phyloP scores from a whole-genome alignment of 2,113 vertebrate species.

The Copsychus sechellarum region DNA sequence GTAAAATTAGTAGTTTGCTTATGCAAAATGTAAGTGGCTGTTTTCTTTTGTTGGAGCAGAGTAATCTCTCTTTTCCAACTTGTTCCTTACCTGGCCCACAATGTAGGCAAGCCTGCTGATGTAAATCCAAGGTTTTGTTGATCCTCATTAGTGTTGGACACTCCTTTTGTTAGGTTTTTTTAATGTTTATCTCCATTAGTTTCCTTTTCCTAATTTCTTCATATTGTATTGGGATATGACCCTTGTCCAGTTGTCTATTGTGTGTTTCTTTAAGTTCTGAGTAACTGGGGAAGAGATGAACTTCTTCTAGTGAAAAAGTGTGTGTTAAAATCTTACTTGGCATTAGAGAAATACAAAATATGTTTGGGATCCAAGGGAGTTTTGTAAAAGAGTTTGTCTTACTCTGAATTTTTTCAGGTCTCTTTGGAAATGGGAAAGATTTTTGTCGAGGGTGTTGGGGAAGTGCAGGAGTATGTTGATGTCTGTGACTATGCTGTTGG shows the following conservation, averaged over 20 bases:
- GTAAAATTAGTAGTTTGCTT: background rate
- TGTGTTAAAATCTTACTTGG: background rate
- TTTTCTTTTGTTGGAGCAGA: background rate
- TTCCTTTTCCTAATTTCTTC: background rate
- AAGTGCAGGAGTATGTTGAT: constrained; percentile 96
- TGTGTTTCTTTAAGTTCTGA: background rate
- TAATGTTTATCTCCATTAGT: background rate
- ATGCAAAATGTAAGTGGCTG: background rate
- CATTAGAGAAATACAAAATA: background rate
- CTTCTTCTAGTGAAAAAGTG: background rate
- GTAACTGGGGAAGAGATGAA: background rate
- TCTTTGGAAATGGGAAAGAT: constrained; percentile 99
- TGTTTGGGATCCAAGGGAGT: background rate
- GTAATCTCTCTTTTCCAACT: background rate
- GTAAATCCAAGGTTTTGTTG: background rate
- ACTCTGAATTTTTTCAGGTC: constrained; percentile 73
- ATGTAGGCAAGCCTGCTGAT: background rate
- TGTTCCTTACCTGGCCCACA: background rate
- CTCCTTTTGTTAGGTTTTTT: background rate
- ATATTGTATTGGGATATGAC: background rate
- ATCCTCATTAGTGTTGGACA: background rate
- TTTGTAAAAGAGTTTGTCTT: background rate
- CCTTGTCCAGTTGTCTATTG: background rate
- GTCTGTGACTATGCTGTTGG: constrained; percentile 98
- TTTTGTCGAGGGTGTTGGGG: constrained; percentile 93